Conservation (phyloP, 2,888 invertebrate species). For the Athrips mouffetella region DNA sequence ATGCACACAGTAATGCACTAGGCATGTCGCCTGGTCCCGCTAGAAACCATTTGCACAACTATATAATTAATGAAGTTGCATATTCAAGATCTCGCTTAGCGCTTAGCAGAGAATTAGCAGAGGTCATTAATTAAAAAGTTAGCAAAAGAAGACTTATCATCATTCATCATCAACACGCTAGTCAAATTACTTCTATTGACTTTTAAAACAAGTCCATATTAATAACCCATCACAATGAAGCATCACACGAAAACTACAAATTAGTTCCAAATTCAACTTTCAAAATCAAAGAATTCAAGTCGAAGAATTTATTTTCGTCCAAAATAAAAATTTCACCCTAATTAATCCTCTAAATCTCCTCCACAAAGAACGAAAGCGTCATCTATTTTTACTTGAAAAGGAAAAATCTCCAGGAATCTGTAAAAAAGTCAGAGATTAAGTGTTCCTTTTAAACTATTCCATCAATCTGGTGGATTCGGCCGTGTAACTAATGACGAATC, state of each 20-base stretch:
- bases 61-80: conserved; percentile 5
- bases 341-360: conserved; percentile 1
- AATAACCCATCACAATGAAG: no score
- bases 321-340: neutral
- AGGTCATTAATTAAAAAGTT: conserved; percentile 3
- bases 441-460: conserved; percentile 38
- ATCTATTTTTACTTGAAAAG: conserved; percentile 11
- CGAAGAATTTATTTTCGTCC: neutral
- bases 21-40: neutral
- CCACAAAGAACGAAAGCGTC: neutral
- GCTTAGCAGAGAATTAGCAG: neutral
- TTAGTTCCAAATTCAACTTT: neutral
- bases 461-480: conserved; percentile 47
- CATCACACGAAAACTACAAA: neutral
- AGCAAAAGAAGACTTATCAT: conserved; percentile 8
- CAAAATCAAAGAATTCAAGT: neutral
- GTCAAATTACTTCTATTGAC: no score
- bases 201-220: no score
- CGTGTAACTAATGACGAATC: conserved; percentile 33
- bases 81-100: conserved; percentile 6
- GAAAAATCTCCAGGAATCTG: conserved; percentile 4
- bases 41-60: no score
- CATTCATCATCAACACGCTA: no score
- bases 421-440: conserved; percentile 46
- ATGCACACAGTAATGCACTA: conserved; percentile 9